Evolutionary conservation across 2,797 vertebrate genomes (phyloP), one percentile per base, ranked within the genome.

Genomic region (Myotis vivesi): DNA sequence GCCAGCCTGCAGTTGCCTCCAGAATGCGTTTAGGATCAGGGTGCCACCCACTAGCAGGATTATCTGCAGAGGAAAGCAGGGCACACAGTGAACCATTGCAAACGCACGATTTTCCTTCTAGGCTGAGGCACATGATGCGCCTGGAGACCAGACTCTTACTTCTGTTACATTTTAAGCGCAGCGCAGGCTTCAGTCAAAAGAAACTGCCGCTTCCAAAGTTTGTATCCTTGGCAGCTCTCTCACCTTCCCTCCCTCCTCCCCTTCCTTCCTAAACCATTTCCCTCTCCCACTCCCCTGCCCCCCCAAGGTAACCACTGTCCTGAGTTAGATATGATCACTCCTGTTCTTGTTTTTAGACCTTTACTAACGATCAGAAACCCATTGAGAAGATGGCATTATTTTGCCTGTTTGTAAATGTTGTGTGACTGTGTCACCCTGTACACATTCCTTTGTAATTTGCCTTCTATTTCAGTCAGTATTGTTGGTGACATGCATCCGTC

Each of bases 391-490:
- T 84, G 83, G 53, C 36, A 33, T 36, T 75, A 81, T 92, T 92
- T 87, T 93, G 46, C 86, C 68, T 82, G 68, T 85, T 90, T 94
- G 92, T 76, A 87, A 75, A 87, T 62, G 76, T 90, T 30, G 36
- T 64, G 66, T 20, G 72, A 91, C 62, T 80, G 33, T 53, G 88
- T 80, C 93, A 53, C 25, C 62, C 81, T 76, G 25, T 59, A 84
- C 33, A 17, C 81, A 84, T 77, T 92, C 94, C 87, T 85, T 79
- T 75, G n/a, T 51, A 72, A 92, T 85, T 79, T 88, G 51, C 83
- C 79, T 95, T 94, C 89, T 90, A 53, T 94, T 94, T 96, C 69
- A 57, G 86, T 94, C 28, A 38, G 10, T 51, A 68, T 75, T 81
- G 82, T 88, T 89, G 92, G 91, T 92, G 82, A 88, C 68, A 33